Evolutionary conservation across 2,888 invertebrate genomes (phyloP).

Genomic region (Pseudococcus jackbeardsleyi): DNA sequence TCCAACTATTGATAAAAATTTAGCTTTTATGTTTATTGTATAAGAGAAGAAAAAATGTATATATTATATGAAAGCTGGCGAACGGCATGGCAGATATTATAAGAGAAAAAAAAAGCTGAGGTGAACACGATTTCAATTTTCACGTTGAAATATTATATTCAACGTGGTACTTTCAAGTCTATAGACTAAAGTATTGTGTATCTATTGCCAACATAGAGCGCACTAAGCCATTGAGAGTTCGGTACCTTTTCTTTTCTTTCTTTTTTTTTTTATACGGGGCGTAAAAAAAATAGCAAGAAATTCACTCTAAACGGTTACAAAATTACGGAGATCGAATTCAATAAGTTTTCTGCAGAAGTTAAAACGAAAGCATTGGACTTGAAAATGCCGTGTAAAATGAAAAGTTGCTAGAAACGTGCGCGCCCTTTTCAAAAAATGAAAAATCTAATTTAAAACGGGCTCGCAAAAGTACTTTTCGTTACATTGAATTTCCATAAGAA

Average conservation of each 20-base stretch:
- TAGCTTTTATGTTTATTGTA: conserved; percentile 42
- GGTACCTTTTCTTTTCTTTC: conserved; percentile 26
- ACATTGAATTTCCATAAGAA: conserved; percentile 65
- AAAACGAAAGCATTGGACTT: conserved; percentile 56
- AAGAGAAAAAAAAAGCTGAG: conserved; percentile 33
- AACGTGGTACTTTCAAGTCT: conserved; percentile 31
- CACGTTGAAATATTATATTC: conserved; percentile 54
- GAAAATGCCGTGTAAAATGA: conserved; percentile 55
- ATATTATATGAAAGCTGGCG: conserved; percentile 36
- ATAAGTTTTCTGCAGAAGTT: conserved; percentile 49
- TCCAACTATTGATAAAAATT: conserved; percentile 43
- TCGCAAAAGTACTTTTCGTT: conserved; percentile 63
- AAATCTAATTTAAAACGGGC: conserved; percentile 62
- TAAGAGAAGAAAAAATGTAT: conserved; percentile 28
- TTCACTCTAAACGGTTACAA: conserved; percentile 49
- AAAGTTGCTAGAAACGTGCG: conserved; percentile 39
- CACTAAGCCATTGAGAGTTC: conserved; percentile 5
- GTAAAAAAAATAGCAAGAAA: conserved; percentile 49
- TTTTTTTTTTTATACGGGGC: neutral
- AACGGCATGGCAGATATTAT: conserved; percentile 27
- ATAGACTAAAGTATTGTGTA: conserved; percentile 45
- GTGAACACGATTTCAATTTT: conserved; percentile 47
- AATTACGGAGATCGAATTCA: conserved; percentile 52
- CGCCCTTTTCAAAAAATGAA: conserved; percentile 59
- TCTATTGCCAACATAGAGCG: conserved; percentile 26